These are phyloP conservation scores for Rousettus leschenaultii DNA, from an alignment of 2,113 vertebrate species.

Conservation along the genomic window DNA sequence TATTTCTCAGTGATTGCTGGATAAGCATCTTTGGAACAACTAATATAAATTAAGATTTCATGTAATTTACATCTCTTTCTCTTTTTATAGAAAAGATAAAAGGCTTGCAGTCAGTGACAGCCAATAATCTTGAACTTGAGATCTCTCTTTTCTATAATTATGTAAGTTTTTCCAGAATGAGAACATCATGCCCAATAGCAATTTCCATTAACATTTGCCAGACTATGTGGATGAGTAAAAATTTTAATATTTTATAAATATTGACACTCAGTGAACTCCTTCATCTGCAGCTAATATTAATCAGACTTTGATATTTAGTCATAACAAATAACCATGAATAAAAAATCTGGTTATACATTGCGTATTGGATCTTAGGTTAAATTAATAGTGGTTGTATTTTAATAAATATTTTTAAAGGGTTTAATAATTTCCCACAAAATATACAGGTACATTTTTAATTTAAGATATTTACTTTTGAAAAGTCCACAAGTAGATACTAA, in stretches of 20 bases:
- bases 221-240: not conserved
- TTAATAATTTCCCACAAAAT: slow-evolving; percentile 11
- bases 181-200: not conserved
- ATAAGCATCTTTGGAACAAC: not conserved
- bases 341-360: not conserved
- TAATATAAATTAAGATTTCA: not conserved
- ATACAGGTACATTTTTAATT: not conserved
- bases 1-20: not conserved
- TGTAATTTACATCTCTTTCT: not conserved
- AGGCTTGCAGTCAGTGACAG: not conserved
- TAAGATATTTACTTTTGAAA: not conserved
- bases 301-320: not conserved
- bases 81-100: not conserved
- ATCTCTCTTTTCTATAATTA: not conserved
- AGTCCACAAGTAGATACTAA: not conserved
- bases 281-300: not conserved
- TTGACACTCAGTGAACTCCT: not conserved
- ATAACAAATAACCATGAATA: not conserved
- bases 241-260: not conserved
- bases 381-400: not conserved
- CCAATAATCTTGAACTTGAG: not conserved
- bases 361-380: not conserved
- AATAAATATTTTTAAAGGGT: not conserved
- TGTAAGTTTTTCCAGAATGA: not conserved
- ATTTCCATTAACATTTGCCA: slow-evolving; percentile 6